Evolutionary conservation across 2,113 vertebrate species (phyloP), one percentile per base, ranked within the genome.

Genomic region (Alectura lathami): DNA sequence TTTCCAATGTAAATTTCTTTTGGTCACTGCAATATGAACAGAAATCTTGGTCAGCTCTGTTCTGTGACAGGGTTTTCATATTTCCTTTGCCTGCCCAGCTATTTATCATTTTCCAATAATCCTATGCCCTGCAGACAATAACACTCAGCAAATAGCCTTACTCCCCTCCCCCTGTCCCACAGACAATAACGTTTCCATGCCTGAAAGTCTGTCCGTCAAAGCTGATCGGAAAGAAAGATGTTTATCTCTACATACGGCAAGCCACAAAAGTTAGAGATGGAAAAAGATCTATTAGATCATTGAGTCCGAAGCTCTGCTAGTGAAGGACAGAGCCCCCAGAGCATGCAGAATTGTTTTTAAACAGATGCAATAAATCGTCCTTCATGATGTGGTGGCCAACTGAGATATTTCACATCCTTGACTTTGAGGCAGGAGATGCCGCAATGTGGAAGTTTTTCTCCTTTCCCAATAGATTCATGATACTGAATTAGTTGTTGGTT

Each of bases 21-120:
- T 90, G 96, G 89, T 92, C 94, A 96, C 81, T 47, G 80, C 94
- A 83, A 87, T 94, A 93, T 88, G 84, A 95, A 80, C 87, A 92
- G 86, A 91, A 91, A 95, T 89, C 89, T 78, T 91, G 95, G 94
- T 91, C 95, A 91, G 95, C 83, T 96, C 94, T 93, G 68, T 95
- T 97, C 92, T n/a, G 57, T 34, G 24, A 95, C 90, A 94, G 94
- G 86, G 94, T 97, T 97, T 97, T 97, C 97, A 97, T 97, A 97
- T 96, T 96, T 96, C 96, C 95, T 90, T 92, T 91, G 95, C 94
- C 95, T 96, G 91, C 82, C 96, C 96, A 94, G 95, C 96, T 97
- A 97, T 97, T 97, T 97, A 97, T 98, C 98, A 98, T 98, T 98
- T 98, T 98, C 98, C 98, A 98, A 98, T 98, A 98, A 98, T 98